Conservation (phyloP, 2,113 vertebrate genomes). For the Illadopsis cleaveri region DNA sequence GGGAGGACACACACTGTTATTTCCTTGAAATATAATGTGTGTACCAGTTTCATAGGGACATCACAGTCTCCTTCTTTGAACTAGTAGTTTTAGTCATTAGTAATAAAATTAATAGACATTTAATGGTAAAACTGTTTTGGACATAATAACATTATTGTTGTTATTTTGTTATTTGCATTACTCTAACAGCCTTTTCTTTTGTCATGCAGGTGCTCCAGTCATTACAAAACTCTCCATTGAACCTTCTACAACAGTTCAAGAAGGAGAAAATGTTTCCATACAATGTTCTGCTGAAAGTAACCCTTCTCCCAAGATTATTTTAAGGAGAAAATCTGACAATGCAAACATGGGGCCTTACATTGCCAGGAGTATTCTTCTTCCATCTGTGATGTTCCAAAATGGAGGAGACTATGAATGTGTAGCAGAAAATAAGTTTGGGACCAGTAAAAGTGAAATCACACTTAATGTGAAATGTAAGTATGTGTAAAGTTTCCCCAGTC, state of each 20-base stretch:
- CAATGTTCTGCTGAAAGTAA: slow-evolving; percentile 24
- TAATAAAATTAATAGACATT: neutral
- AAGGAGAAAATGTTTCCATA: slow-evolving; percentile 61
- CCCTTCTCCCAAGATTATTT: slow-evolving; percentile 12
- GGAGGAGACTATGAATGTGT: slow-evolving; percentile 54
- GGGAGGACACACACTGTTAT: neutral
- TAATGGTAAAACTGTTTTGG: neutral
- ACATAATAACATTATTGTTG: neutral
- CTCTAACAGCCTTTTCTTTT: neutral
- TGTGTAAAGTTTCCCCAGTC: neutral
- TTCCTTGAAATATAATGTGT: neutral
- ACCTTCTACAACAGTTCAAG: slow-evolving; percentile 41
- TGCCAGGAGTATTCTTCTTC: neutral
- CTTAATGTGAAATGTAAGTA: slow-evolving; percentile 67
- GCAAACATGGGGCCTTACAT: neutral
- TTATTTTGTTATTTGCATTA: neutral
- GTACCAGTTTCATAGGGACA: neutral
- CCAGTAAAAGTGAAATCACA: neutral
- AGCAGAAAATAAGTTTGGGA: slow-evolving; percentile 51
- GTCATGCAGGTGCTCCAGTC: slow-evolving; percentile 14
- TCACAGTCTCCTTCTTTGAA: neutral
- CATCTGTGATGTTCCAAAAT: neutral
- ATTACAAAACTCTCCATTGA: slow-evolving; percentile 4
- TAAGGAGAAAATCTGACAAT: slow-evolving; percentile 37
- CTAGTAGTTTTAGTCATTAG: neutral